These are phyloP conservation scores for Myioborus melanocephalus DNA, from an alignment of 2,797 vertebrate species.

Conservation along the genomic window DNA sequence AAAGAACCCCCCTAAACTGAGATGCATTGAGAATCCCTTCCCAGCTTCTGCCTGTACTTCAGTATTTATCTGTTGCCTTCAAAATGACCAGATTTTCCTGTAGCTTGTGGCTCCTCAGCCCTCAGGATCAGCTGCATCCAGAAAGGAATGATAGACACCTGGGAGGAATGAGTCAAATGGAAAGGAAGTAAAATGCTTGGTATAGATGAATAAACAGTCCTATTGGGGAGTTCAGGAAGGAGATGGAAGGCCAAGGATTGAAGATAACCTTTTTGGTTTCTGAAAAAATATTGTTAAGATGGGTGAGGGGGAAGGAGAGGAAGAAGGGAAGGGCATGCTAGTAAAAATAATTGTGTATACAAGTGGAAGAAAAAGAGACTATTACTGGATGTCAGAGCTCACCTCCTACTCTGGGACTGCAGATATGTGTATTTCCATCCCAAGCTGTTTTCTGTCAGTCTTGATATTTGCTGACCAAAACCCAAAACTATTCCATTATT, in stretches of 20 bases:
- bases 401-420: neutral
- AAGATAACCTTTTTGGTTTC: neutral
- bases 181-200: neutral
- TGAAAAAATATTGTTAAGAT: neutral
- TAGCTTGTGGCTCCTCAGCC: neutral
- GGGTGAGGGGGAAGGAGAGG: neutral
- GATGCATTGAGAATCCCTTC: neutral
- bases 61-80: neutral
- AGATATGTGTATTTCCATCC: neutral
- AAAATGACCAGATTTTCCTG: neutral
- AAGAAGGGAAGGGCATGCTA: neutral
- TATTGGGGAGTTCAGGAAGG: neutral
- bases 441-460: neutral
- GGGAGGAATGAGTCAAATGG: constrained; percentile 11
- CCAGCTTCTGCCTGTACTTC: neutral
- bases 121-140: neutral
- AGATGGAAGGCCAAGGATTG: neutral
- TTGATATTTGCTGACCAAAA: neutral
- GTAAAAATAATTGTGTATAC: neutral
- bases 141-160: neutral
- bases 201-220: neutral
- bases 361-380: neutral
- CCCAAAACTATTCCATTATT: neutral
- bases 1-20: neutral
- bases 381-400: neutral